Conservation (phyloP, 2,797 vertebrate species). For the Nyctibius grandis region DNA sequence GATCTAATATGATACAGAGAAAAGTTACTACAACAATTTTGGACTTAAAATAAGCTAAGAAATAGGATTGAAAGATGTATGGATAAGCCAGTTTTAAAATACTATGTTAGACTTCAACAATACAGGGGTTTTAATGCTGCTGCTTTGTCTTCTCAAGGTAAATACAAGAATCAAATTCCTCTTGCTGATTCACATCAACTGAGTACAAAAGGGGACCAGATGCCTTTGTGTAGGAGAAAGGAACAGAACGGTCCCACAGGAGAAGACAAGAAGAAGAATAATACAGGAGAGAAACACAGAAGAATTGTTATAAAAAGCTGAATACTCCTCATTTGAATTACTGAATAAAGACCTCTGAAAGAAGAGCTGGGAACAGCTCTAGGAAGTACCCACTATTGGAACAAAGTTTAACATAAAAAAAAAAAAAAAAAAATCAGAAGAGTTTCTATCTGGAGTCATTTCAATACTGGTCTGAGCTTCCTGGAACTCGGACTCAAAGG, state of each 20-base stretch:
- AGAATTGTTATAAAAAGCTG: neutral
- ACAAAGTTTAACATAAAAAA: neutral
- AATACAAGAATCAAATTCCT: constrained; percentile 12
- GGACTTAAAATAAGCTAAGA: neutral
- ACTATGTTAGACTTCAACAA: neutral
- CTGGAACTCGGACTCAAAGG: neutral
- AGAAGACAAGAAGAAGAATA: neutral
- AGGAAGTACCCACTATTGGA: neutral
- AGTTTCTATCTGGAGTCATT: neutral
- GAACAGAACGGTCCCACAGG: neutral
- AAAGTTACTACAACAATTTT: neutral
- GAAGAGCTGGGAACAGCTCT: neutral
- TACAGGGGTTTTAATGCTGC: neutral
- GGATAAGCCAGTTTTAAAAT: neutral
- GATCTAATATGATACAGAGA: neutral
- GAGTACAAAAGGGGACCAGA: neutral
- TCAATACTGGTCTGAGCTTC: neutral
- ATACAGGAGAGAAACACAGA: neutral
- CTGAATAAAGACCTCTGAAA: neutral
- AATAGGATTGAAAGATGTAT: neutral
- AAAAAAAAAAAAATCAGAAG: neutral
- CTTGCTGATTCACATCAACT: neutral
- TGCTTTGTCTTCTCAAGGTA: neutral
- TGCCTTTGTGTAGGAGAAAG: neutral
- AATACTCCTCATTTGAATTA: neutral